Evolutionary conservation across 1,140 invertebrate species (phyloP).

Genomic region (Macrotrachela quadricornifera): DNA sequence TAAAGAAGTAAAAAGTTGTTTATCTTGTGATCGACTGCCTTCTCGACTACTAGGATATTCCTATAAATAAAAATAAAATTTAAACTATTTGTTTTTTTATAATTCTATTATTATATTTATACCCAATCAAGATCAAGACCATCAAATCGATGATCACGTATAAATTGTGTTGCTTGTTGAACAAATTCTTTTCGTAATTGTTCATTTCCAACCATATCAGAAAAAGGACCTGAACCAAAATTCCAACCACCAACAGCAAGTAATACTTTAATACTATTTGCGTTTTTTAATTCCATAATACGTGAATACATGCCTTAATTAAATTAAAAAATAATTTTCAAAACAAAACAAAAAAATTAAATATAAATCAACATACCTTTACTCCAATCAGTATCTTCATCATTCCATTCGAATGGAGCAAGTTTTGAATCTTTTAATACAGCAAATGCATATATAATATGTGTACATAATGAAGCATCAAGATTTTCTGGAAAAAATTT

Average conservation of each 20-base stretch:
- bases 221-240: conserved; percentile 54
- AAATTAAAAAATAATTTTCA: background rate
- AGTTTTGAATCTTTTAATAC: conserved; percentile 34
- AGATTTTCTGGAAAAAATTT: conserved; percentile 41
- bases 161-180: conserved; percentile 47
- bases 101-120: background rate
- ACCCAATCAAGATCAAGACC: conserved; percentile 90
- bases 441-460: conserved; percentile 55
- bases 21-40: conserved; percentile 12
- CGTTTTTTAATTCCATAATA: conserved; percentile 65
- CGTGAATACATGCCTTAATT: conserved; percentile 33
- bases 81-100: too few species aligned
- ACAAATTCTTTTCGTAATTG: conserved; percentile 14
- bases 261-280: conserved; percentile 71
- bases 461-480: conserved; percentile 49
- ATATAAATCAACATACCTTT: conserved; percentile 10
- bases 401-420: conserved; percentile 19
- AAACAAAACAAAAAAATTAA: background rate
- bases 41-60: conserved; percentile 37
- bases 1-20: conserved; percentile 43
- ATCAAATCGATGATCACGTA: conserved; percentile 75
- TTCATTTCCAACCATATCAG: conserved; percentile 11
- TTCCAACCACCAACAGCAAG: conserved; percentile 89
- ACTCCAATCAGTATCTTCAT: conserved; percentile 17
- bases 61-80: conserved; percentile 32